phyloP scores from a whole-genome alignment of 2,888 invertebrate species.

The Maniola hyperantus region DNA sequence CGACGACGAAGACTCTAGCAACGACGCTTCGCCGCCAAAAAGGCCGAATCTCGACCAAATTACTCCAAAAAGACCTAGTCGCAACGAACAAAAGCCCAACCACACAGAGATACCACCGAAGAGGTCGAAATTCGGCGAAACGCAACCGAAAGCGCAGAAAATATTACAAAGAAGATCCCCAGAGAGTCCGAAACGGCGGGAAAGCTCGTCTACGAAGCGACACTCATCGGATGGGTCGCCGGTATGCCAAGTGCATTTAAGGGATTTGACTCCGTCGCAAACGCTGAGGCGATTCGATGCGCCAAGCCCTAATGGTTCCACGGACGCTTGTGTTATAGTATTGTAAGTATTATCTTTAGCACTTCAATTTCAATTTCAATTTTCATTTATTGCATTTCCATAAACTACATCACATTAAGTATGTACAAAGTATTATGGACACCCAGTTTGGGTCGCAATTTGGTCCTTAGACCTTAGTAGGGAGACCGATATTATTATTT shows the following conservation, averaged over 20 bases:
- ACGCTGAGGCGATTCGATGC: constrained; percentile 56
- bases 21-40: constrained; percentile 29
- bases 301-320: constrained; percentile 73
- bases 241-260: constrained; percentile 1
- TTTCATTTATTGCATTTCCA: too few species aligned
- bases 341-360: constrained; percentile 62
- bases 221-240: constrained; percentile 23
- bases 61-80: background rate
- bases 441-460: too few species aligned
- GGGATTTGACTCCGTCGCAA: constrained; percentile 45
- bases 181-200: background rate
- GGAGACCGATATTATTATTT: too few species aligned
- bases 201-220: background rate
- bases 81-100: background rate
- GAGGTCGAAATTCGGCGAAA: constrained; percentile 13
- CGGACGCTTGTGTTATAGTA: constrained; percentile 62
- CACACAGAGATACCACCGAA: background rate
- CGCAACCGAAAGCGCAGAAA: constrained; percentile 17
- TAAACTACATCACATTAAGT: too few species aligned
- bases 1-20: constrained; percentile 44
- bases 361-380: too few species aligned
- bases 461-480: too few species aligned
- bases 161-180: background rate
- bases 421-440: too few species aligned
- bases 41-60: background rate